Percentiles rank a stretch among this genome's conserved stretches.
These are phyloP conservation scores for Drosophila nasuta DNA, from an alignment of 1,140 invertebrate genomes.

Conservation along the genomic window DNA sequence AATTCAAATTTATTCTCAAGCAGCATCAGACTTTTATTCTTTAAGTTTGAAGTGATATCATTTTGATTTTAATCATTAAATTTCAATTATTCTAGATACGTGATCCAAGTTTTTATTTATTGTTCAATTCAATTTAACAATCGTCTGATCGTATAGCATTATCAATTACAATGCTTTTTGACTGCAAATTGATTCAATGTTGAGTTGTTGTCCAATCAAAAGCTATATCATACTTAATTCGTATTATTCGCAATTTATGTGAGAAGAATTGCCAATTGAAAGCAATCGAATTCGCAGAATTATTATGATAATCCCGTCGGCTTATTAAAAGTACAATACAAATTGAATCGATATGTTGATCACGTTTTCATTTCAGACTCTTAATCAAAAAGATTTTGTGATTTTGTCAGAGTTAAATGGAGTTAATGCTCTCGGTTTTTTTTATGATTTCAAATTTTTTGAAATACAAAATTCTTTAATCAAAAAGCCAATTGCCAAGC, in stretches of 20 bases:
- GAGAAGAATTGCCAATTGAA: conserved; percentile 24
- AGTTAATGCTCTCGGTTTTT: conserved; percentile 10
- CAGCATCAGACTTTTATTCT: neutral
- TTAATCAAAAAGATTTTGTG: conserved; percentile 18
- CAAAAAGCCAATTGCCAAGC: conserved; percentile 30
- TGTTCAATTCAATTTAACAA: neutral
- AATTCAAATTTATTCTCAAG: too few species aligned
- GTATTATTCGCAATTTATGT: conserved; percentile 1
- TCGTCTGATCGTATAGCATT: neutral
- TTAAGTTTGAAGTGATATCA: neutral
- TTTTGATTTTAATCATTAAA: neutral
- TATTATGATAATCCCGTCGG: conserved; percentile 16
- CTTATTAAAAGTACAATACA: conserved; percentile 14
- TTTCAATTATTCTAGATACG: neutral
- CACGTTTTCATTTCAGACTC: conserved; percentile 31
- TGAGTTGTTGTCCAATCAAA: neutral
- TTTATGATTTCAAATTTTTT: neutral
- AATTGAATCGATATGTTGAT: conserved; percentile 24
- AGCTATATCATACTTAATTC: neutral
- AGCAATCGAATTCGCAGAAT: conserved; percentile 5
- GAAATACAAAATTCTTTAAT: conserved; percentile 31
- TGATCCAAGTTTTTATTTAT: neutral
- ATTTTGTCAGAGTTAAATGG: conserved; percentile 14
- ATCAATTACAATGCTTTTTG: neutral
- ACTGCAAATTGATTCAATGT: conserved; percentile 10